Conservation (phyloP, 1,140 invertebrate genomes). For the Stegodyphus mimosarum region DNA sequence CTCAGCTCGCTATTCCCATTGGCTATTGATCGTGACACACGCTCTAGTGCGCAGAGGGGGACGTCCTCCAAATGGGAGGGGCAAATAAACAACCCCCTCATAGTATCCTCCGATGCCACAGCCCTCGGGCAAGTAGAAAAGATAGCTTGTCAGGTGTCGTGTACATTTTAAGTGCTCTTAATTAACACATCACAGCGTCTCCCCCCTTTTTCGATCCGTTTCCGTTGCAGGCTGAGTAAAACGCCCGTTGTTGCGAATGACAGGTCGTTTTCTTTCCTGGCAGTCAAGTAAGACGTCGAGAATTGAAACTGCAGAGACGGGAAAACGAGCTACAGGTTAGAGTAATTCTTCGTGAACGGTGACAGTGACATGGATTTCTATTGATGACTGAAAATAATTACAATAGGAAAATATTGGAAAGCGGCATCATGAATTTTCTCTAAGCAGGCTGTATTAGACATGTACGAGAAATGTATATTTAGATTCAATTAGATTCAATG, state of each 20-base stretch:
- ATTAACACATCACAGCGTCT: slow-evolving; percentile 27
- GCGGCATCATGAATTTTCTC: too few relatives aligned
- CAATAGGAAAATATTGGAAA: neutral
- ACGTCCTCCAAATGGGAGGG: neutral
- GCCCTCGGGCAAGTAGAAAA: slow-evolving; percentile 7
- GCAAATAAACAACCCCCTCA: neutral
- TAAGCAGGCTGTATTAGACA: too few relatives aligned
- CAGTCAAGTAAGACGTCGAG: neutral
- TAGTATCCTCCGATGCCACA: neutral
- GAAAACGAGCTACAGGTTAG: neutral
- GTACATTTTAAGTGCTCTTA: slow-evolving; percentile 51
- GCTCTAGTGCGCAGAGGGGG: slow-evolving; percentile 32
- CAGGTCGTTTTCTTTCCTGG: slow-evolving; percentile 19
- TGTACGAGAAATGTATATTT: too few relatives aligned
- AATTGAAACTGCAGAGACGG: neutral
- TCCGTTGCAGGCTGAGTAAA: slow-evolving; percentile 4
- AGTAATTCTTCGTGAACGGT: neutral
- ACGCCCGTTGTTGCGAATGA: slow-evolving; percentile 23
- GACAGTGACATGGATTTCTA: neutral
- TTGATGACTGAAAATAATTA: neutral
- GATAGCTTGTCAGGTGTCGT: slow-evolving; percentile 42
- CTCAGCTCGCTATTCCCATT: neutral
- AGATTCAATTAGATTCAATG: too few relatives aligned
- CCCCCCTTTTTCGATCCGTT: slow-evolving; percentile 13
- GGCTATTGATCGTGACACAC: neutral